Conservation (phyloP, 2,797 vertebrate genomes). For the Hydrolagus colliei region DNA sequence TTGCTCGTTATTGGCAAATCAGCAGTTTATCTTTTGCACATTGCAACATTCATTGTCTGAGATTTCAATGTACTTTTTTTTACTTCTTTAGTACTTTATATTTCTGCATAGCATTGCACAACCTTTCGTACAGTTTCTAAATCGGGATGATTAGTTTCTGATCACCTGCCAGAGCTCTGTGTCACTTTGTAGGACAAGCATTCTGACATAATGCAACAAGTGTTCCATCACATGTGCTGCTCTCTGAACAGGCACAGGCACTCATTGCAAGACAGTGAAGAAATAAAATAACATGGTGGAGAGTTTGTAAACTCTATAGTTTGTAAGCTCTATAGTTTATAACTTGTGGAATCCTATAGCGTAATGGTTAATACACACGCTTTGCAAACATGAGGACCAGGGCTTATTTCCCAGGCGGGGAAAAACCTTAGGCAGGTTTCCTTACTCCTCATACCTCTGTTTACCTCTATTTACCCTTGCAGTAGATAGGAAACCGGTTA, state of each 20-base stretch:
- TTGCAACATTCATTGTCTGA: neutral
- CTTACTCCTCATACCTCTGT: no score
- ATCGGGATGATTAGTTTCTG: neutral
- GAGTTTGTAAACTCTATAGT: neutral
- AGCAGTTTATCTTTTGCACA: neutral
- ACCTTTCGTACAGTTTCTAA: neutral
- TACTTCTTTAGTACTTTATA: neutral
- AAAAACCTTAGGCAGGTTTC: no score
- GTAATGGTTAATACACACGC: no score
- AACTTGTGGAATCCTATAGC: neutral
- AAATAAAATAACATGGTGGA: neutral
- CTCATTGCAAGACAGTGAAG: neutral
- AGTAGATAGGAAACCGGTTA: no score
- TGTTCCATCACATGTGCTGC: neutral
- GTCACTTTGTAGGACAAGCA: neutral
- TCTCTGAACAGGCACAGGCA: neutral
- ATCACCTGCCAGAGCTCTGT: neutral
- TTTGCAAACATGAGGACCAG: no score
- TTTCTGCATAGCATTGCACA: neutral
- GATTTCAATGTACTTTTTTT: neutral
- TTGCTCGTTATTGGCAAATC: no score
- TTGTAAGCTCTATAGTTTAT: neutral
- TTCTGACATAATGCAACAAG: neutral
- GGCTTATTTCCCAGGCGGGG: no score
- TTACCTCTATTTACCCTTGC: no score